Percentiles rank a stretch among this genome's conserved stretches.
phyloP scores from a whole-genome alignment of 2,113 vertebrate genomes.

The Lamprotornis superbus region DNA sequence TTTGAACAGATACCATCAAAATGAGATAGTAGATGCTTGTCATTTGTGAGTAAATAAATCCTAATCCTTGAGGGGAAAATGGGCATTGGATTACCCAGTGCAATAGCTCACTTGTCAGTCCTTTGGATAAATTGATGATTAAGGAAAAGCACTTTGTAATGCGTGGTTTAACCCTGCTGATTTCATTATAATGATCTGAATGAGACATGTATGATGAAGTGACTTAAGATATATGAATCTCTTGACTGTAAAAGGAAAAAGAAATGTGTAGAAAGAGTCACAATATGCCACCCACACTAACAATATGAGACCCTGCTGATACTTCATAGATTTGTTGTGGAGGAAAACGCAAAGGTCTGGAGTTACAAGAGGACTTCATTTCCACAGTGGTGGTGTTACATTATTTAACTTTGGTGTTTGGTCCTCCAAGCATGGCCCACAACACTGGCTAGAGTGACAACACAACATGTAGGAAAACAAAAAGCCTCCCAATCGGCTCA shows the following conservation, averaged over 20 bases:
- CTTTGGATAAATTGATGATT: constrained; percentile 35
- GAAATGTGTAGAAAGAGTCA: not conserved
- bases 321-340: not conserved
- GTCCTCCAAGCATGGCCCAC: not conserved
- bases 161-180: constrained; percentile 3
- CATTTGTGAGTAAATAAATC: constrained; percentile 38
- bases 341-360: not conserved
- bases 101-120: not conserved
- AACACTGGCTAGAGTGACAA: not conserved
- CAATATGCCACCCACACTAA: too few species aligned
- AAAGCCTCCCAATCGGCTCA: not conserved
- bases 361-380: not conserved
- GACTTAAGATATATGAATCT: not conserved
- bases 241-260: not conserved
- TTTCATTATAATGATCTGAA: constrained; percentile 28
- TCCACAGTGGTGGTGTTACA: not conserved
- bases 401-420: rapidly evolving
- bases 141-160: constrained; percentile 28
- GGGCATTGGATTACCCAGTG: constrained; percentile 11
- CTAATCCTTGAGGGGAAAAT: not conserved
- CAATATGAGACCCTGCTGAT: not conserved
- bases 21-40: not conserved
- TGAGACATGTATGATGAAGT: not conserved
- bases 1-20: not conserved
- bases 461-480: not conserved